Evolutionary conservation across 1,140 invertebrate species (phyloP), one percentile per base, ranked within the genome.

Genomic region (Archivesica marissinica): DNA sequence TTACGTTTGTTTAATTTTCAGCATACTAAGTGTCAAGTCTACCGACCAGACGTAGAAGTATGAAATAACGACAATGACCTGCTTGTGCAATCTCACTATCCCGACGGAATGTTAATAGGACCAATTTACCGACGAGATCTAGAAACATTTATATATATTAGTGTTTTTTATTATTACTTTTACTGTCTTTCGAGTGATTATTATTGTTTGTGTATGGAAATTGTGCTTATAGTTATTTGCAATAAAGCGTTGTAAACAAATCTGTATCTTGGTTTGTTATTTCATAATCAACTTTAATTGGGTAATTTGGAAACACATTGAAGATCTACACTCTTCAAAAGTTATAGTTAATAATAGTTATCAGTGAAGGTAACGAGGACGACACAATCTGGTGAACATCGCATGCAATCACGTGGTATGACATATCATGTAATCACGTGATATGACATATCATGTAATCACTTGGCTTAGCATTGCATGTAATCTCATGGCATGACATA

Each of bases 131-230:
- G 59, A 64, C 59, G 59, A 64, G 59, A 64, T 64, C 30, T 35
- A 64, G 23, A 52, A 15, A 52, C 3, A n/a, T n/a, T 52, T 52
- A 7, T 52, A 52, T 64, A 35, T 64, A 1, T 64, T 64, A 15
- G 33, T 25, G 59, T 35, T 64, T 33, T 64, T 64, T 6, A 6
- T n/a, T 54, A 28, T n/a, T 1, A 20, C 38, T 64, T 64, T 17
- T 64, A 64, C 23, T 64, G 50, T 64, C 38, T 64, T 33, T 17
- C 30, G 30, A 64, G 15, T 64, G 38, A 35, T 64, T 52, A 35
- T 64, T 64, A 33, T 33, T 64, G 59, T 64, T 64, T 64, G 59
- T 64, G 59, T 64, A 64, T 64, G 59, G 59, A 64, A 64, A 64
- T 33, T 2, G 33, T 35, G 59, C 59, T 64, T 64, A 15, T 35